Evolutionary conservation across 35 echinoderm and acorn worm species (phyloP).

Genomic region (Acanthaster planci): DNA sequence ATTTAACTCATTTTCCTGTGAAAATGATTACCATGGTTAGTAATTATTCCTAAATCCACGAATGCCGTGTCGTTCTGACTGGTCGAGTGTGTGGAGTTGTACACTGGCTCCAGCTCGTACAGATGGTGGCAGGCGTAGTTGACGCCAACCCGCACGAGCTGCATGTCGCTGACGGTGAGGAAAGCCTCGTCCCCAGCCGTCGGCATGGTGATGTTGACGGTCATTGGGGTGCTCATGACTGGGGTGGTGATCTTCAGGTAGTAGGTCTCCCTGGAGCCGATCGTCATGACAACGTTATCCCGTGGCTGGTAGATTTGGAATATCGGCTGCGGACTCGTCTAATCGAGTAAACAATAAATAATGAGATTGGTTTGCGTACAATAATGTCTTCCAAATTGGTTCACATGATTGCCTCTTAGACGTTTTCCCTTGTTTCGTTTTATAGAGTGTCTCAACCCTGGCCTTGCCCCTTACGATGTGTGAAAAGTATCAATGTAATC

Average conservation of each 20-base stretch:
- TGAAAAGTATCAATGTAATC: too few species aligned
- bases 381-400: too few species aligned
- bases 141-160: conserved; percentile 49
- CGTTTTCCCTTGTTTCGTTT: too few species aligned
- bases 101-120: conserved; percentile 62
- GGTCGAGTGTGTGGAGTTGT: conserved; percentile 48
- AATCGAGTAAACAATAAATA: neutral
- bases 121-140: conserved; percentile 75
- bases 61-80: conserved; percentile 77
- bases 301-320: conserved; percentile 52
- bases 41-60: conserved; percentile 75
- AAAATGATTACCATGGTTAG: conserved; percentile 70
- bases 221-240: conserved; percentile 68
- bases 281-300: conserved; percentile 68
- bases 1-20: neutral
- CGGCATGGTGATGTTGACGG: conserved; percentile 74
- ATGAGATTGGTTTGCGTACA: too few species aligned
- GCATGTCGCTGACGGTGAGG: conserved; percentile 64
- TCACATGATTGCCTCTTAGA: too few species aligned
- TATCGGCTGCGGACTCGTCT: conserved; percentile 50
- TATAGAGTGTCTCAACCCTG: too few species aligned
- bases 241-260: conserved; percentile 72
- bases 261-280: conserved; percentile 73
- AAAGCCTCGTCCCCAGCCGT: conserved; percentile 66
- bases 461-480: too few species aligned